Percentiles rank a stretch among this genome's conserved stretches.
These are phyloP conservation scores for Hanleya hanleyi DNA, from an alignment of 2,888 invertebrate genomes.

Conservation along the genomic window DNA sequence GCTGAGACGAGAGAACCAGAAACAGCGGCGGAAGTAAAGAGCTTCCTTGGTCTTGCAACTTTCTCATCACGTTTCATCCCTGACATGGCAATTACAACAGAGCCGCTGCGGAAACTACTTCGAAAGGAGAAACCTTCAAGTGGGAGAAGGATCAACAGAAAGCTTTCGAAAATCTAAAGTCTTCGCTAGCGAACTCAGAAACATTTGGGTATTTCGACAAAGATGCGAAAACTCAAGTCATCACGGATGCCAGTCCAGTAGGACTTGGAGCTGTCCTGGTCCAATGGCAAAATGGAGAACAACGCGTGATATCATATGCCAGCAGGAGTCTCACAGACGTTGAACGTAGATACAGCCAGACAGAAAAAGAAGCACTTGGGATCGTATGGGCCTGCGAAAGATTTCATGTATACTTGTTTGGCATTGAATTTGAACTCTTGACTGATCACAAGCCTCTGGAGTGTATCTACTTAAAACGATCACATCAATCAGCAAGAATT, in stretches of 20 bases:
- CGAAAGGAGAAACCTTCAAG: background rate
- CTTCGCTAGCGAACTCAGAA: background rate
- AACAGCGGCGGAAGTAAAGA: conserved; percentile 6
- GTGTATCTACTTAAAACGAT: conserved; percentile 13
- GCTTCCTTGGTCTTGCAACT: conserved; percentile 10
- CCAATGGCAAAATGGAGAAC: background rate
- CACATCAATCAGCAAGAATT: conserved; percentile 8
- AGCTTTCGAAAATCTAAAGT: background rate
- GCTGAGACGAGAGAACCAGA: conserved; percentile 11
- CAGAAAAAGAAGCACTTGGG: conserved; percentile 19
- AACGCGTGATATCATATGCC: background rate
- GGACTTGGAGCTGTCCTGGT: background rate
- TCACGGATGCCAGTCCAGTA: conserved; percentile 1
- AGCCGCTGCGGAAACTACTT: background rate
- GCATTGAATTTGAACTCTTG: conserved; percentile 19
- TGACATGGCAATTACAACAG: background rate
- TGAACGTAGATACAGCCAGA: background rate
- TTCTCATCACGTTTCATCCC: background rate
- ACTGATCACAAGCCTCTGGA: conserved; percentile 24
- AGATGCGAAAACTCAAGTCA: too few species aligned
- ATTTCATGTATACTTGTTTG: conserved; percentile 26
- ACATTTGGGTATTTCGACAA: background rate
- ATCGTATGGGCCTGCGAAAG: conserved; percentile 25
- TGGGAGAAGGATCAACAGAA: background rate
- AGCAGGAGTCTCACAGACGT: background rate